Conservation (phyloP, 2,113 vertebrate genomes). For the Cygnus buccinator region DNA sequence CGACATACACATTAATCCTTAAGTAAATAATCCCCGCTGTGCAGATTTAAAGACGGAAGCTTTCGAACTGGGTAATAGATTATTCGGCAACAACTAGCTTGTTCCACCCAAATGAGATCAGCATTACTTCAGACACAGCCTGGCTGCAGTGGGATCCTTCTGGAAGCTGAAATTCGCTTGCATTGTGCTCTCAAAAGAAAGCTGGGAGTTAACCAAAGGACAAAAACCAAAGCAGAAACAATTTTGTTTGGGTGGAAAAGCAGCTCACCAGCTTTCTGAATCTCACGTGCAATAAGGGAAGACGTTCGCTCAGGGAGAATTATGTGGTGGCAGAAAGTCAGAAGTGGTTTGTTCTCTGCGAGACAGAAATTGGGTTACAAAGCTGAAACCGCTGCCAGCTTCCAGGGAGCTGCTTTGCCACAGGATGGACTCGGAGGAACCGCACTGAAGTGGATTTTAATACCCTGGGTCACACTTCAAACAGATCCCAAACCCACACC, state of each 20-base stretch:
- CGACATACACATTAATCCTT: neutral
- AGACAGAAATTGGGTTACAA: neutral
- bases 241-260: neutral
- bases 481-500: neutral
- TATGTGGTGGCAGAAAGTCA: neutral
- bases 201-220: neutral
- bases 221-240: neutral
- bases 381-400: neutral
- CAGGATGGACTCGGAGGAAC: neutral
- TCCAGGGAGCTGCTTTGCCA: neutral
- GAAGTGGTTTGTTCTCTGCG: neutral
- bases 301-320: neutral
- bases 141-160: neutral
- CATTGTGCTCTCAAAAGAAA: neutral
- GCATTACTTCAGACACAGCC: neutral
- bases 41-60: constrained; percentile 7
- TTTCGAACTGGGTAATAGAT: constrained; percentile 1
- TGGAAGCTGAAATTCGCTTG: neutral
- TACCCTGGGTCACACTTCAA: neutral
- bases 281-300: neutral
- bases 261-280: neutral
- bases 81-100: constrained; percentile 5
- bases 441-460: neutral
- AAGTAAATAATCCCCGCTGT: constrained; percentile 48
- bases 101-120: constrained; percentile 62